Conservation (phyloP, 2,888 invertebrate genomes). For the Protula sp. region DNA sequence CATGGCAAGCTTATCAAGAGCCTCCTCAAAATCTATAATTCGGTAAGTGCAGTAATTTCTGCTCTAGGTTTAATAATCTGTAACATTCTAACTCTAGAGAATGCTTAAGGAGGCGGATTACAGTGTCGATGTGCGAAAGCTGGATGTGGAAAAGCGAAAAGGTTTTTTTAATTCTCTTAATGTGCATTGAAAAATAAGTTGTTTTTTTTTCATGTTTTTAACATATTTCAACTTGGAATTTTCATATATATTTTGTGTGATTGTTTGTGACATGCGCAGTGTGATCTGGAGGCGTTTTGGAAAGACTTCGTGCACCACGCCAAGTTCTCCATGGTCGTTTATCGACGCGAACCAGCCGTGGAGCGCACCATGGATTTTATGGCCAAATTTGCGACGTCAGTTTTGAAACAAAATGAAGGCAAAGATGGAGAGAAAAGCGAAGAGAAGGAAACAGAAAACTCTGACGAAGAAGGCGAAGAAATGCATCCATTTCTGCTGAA, state of each 20-base stretch:
- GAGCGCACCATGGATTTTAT: slow-evolving; percentile 68
- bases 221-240: too few relatives aligned
- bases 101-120: too few relatives aligned
- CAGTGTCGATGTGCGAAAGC: too few relatives aligned
- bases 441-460: neutral
- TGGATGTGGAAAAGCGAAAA: too few relatives aligned
- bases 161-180: too few relatives aligned
- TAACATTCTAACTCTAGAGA: too few relatives aligned
- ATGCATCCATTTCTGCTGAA: slow-evolving; percentile 58
- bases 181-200: too few relatives aligned
- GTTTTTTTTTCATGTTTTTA: too few relatives aligned
- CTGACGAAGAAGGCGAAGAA: slow-evolving; percentile 55
- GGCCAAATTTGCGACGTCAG: slow-evolving; percentile 65
- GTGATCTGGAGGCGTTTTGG: slow-evolving; percentile 63
- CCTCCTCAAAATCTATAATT: slow-evolving; percentile 23
- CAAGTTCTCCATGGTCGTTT: slow-evolving; percentile 63
- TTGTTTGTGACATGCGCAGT: slow-evolving; percentile 57
- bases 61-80: too few relatives aligned
- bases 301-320: slow-evolving; percentile 64
- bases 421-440: slow-evolving; percentile 1
- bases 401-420: slow-evolving; percentile 31
- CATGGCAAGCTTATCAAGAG: slow-evolving; percentile 39
- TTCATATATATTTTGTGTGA: neutral
- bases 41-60: slow-evolving; percentile 9
- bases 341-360: slow-evolving; percentile 66